A percentile compares a stretch with the other conserved stretches of the same genome.
Evolutionary conservation across 2,888 invertebrate species (phyloP).

Genomic region (Sphinx pinastri): DNA sequence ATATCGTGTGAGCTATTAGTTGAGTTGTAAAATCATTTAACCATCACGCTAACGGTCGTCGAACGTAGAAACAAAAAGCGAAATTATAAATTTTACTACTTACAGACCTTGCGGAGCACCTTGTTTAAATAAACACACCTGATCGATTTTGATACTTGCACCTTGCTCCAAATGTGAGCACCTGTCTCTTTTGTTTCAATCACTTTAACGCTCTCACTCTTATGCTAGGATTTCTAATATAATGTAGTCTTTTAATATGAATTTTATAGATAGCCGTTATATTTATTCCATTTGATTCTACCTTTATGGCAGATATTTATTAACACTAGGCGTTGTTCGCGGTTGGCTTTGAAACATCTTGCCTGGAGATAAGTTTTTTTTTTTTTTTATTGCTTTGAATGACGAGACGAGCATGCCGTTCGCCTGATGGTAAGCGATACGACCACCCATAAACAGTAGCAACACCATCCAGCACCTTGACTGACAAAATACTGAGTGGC

Average conservation of each 20-base stretch:
- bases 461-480: too few relatives aligned
- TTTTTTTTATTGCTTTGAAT: too few relatives aligned
- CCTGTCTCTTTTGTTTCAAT: slow-evolving; percentile 60
- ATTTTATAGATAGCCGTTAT: background rate
- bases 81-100: slow-evolving; percentile 63
- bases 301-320: too few relatives aligned
- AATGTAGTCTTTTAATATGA: background rate
- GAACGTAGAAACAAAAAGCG: slow-evolving; percentile 35
- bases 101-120: slow-evolving; percentile 69
- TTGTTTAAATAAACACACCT: slow-evolving; percentile 81
- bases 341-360: too few relatives aligned
- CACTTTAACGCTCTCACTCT: slow-evolving; percentile 31
- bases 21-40: slow-evolving; percentile 28
- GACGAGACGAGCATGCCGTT: too few relatives aligned
- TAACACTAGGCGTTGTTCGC: too few relatives aligned
- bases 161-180: slow-evolving; percentile 72
- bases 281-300: background rate
- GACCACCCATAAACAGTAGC: too few relatives aligned
- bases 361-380: too few relatives aligned
- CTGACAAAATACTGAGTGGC: too few relatives aligned
- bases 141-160: slow-evolving; percentile 73
- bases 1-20: slow-evolving; percentile 14
- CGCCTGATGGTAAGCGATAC: too few relatives aligned
- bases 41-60: slow-evolving; percentile 25
- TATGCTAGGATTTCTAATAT: slow-evolving; percentile 26